Conservation (phyloP, 1,140 invertebrate genomes). For the Drosophila ficusphila region DNA sequence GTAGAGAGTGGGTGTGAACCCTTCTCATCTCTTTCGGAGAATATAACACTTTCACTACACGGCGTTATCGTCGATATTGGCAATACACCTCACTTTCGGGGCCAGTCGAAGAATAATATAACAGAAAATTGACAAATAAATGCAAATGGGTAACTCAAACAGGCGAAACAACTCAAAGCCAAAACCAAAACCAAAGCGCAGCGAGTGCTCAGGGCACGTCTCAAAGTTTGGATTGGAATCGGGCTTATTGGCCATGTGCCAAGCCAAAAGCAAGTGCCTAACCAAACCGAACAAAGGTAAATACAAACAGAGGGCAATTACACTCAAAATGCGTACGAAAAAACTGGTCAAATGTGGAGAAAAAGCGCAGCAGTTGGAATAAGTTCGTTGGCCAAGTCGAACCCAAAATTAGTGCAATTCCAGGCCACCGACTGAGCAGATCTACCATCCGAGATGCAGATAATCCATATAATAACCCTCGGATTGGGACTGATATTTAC, state of each 20-base stretch:
- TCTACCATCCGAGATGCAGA: constrained; percentile 46
- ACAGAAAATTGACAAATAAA: constrained; percentile 66
- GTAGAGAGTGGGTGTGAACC: neutral
- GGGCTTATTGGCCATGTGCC: constrained; percentile 62
- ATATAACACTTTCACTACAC: constrained; percentile 60
- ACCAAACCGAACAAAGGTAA: constrained; percentile 48
- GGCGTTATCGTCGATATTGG: constrained; percentile 13
- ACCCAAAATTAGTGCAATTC: constrained; percentile 65
- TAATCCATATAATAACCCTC: constrained; percentile 3
- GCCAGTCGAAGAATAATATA: constrained; percentile 36
- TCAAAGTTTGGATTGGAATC: constrained; percentile 1
- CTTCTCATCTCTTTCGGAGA: neutral
- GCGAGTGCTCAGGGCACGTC: constrained; percentile 50
- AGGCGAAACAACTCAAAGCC: constrained; percentile 37
- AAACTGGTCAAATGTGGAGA: constrained; percentile 20
- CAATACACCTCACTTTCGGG: constrained; percentile 19
- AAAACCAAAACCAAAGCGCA: constrained; percentile 45
- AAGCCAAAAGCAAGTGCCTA: constrained; percentile 29
- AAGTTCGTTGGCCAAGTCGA: constrained; percentile 59
- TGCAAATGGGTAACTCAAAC: constrained; percentile 78
- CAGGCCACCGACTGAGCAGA: constrained; percentile 50
- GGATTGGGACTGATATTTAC: constrained; percentile 25
- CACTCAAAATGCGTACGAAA: constrained; percentile 33
- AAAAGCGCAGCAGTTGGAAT: constrained; percentile 67
- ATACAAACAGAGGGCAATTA: constrained; percentile 66